phyloP scores from a whole-genome alignment of 2,797 vertebrate genomes.

The Crax fasciolata region DNA sequence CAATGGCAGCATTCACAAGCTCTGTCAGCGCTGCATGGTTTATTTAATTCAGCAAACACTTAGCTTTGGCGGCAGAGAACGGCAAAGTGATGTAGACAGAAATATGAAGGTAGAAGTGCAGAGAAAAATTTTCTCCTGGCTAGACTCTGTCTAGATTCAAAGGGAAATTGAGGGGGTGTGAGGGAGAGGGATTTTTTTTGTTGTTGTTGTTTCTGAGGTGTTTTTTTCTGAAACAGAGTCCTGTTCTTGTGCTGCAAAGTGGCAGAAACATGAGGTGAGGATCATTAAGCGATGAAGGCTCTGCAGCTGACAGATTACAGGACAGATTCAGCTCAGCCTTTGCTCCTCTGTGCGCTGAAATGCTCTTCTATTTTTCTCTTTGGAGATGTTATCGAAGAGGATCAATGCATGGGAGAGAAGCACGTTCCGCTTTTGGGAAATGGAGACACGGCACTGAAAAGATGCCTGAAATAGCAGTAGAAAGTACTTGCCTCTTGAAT shows the following conservation, averaged over 20 bases:
- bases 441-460: background rate
- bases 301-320: background rate
- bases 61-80: slow-evolving; percentile 32
- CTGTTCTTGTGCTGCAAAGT: slow-evolving; percentile 11
- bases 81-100: slow-evolving; percentile 50
- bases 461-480: background rate
- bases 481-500: slow-evolving; percentile 22
- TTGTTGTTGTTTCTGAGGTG: background rate
- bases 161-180: background rate
- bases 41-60: slow-evolving; percentile 76
- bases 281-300: slow-evolving; percentile 41
- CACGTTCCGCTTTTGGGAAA: background rate
- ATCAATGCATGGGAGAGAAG: background rate
- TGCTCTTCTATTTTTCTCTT: background rate
- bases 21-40: slow-evolving; percentile 53
- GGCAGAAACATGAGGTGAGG: slow-evolving; percentile 53
- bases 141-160: slow-evolving; percentile 32
- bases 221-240: slow-evolving; percentile 7
- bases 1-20: slow-evolving; percentile 62
- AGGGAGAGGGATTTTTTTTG: background rate
- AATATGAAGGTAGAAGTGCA: slow-evolving; percentile 57
- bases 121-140: slow-evolving; percentile 4
- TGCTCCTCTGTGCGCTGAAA: background rate
- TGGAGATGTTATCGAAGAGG: background rate
- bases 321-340: background rate